Base-by-base conservation (phyloP, 2,888 invertebrate genomes). In the Plebejus anna region DNA sequence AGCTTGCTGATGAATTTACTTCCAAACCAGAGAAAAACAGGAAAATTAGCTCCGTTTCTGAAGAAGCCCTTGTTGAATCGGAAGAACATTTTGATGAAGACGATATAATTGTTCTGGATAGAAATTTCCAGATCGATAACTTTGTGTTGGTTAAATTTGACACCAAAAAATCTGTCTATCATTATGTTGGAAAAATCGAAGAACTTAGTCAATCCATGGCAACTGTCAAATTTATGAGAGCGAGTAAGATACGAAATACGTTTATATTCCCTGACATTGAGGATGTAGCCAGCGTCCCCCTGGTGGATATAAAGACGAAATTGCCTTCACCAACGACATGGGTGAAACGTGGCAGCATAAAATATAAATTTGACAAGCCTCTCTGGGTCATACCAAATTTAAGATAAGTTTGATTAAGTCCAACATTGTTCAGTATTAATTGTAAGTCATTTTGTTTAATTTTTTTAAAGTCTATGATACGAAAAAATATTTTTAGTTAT, bases 201-300 rank as follows among this genome's bases (percentile, higher is more conserved):
- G 79, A 61, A 51, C 78, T 79, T 57, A 79, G 78, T 81, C 79
- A 75, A 22, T 71, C 77, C 55, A 77, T 77, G 82, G 80, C 81
- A 76, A 81, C 80, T 70, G 77, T 80, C 4, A 82, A 79, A 79
- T 78, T 78, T 80, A 81, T 82, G 81, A 76, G 81, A 36, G 28
- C 79, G 77, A 81, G 81, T 75, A 81, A 81, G 78, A 79, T 80
- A 77, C 42, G 77, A 76, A 80, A 79, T 71, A 80, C 80, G 2
- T 80, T 80, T 78, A 77, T 78, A 71, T 71, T 71, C 42, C 47
- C 71, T 71, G 71, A 71, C n/a, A 71, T 71, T 28, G n/a, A 71
- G 47, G 71, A 57, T n/a, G 57, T 71, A 71, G 71, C 71, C 71
- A 71, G 38, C 42, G 71, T 71, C 42, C 71, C 16, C 71, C 57